Base-by-base conservation (phyloP, 1,140 invertebrate species). In the Phthorimaea operculella region DNA sequence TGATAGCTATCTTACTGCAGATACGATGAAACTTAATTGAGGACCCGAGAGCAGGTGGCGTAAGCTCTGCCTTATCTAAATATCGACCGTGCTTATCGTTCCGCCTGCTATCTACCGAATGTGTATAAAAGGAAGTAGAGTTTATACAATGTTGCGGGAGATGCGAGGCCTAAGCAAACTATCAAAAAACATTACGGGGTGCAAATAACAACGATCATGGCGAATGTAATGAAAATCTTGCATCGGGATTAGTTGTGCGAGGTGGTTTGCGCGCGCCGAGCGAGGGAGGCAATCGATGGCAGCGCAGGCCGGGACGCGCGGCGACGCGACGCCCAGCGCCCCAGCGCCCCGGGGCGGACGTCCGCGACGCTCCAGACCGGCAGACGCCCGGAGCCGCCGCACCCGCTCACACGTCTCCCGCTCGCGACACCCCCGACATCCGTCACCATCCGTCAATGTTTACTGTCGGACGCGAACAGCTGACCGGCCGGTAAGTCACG, bases 141-240 rank as follows among this genome's bases (percentile, higher is more conserved):
- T 4, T 28, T 28, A 28, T 28, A 28, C 21, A 28, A 28, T 28
- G n/a, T 39, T n/a, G 36, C 10, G 36, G 8, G 36, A 52, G 64
- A 52, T 57, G 59, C 55, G 59, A 57, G 45, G 52, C 74, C 75
- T 76, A 76, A 74, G 70, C 68, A 75, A 80, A 83, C 79, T 83
- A 80, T 83, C 70, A 81, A 81, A 81, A 81, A 81, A 76, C 75
- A 83, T 83, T 80, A 83, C 80, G 74, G 80, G 76, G 80, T 83
- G 80, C 76, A 83, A 83, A 83, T 83, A 82, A 80, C 70, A 78
- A 80, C 74, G 76, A 83, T 81, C 73, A 83, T 75, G 74, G 75
- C 67, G 75, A 79, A 82, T 79, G 71, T 83, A 80, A 83, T 83
- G 79, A 79, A 70, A 83, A 79, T 79, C 70, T 78, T 83, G 76